A percentile compares a stretch with the other conserved stretches of the same genome.
These are phyloP conservation scores for Scatophagus argus DNA, from an alignment of 2,113 vertebrate species.

Conservation along the genomic window DNA sequence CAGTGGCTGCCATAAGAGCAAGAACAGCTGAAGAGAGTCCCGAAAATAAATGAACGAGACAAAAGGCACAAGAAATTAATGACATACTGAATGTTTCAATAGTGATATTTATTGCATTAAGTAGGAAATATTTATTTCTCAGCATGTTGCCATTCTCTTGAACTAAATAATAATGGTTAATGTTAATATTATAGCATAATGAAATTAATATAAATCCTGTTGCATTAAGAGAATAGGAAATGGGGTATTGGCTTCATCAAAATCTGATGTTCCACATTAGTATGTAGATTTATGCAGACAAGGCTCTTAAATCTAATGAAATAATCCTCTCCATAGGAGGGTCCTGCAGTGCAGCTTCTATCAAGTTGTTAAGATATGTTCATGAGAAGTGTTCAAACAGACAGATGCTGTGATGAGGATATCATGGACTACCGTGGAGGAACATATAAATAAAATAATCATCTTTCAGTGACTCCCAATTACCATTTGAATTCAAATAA, in stretches of 20 bases:
- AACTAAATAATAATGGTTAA: background rate
- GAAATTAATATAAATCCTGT: background rate
- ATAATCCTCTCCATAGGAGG: conserved; percentile 38
- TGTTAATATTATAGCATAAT: conserved; percentile 1
- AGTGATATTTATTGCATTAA: conserved; percentile 5
- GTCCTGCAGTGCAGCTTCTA: conserved; percentile 6
- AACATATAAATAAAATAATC: conserved; percentile 5
- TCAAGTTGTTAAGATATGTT: conserved; percentile 27
- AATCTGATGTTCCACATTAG: conserved; percentile 33
- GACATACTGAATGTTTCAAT: conserved; percentile 9
- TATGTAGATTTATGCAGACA: conserved; percentile 38
- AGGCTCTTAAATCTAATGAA: conserved; percentile 47
- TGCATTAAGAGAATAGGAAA: conserved; percentile 7
- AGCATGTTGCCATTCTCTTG: background rate
- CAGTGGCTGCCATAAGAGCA: background rate
- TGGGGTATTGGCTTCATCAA: background rate
- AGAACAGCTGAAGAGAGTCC: background rate
- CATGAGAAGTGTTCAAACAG: conserved; percentile 15
- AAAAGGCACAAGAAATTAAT: background rate
- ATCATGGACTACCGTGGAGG: background rate
- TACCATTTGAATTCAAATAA: background rate
- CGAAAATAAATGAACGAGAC: background rate
- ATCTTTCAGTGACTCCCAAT: background rate
- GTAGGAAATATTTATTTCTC: background rate
- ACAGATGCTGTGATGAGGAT: conserved; percentile 12